Evolutionary conservation across 23 tunicate genomes (phyloP), one percentile per base, ranked within the genome.

Genomic region (Trididemnum nubilum): DNA sequence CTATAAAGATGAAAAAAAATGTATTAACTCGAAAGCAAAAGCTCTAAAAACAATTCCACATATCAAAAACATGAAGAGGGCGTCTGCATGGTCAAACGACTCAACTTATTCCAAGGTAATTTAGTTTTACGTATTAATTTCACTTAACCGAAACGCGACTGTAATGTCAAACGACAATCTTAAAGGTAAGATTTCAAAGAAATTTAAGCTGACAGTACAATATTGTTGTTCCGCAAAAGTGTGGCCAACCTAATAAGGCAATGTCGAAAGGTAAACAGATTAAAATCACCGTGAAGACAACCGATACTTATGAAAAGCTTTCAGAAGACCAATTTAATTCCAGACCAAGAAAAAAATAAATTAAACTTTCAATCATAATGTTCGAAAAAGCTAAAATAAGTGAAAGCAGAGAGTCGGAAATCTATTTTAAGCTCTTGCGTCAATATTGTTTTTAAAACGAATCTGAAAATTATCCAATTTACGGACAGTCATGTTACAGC

Each of bases 1-100:
- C 86, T 82, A 51, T 29, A 34, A 76, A 28, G 34, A 78, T 78
- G 0, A 22, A 24, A 52, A 19, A 37, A 33, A 69, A 69, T 69
- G 74, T 7, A 44, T 44, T 44, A 9, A 44, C 15, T 44, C 15
- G 54, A 44, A 44, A 44, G 15, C 54, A 7, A 15, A 7, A 44
- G 54, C 54, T 7, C 15, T 15, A 44, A 44, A 44, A 44, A 44
- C 54, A 44, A 44, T 9, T 9, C 54, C 15, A 15, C 15, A 15
- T 9, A 44, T 15, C 54, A 44, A 9, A 44, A 44, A 9, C 9
- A n/a, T n/a, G n/a, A 15, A 44, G 15, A 44, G 15, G 54, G 15
- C 54, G 54, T 9, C 54, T 7, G 54, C 54, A 44, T 44, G 54
- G 54, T 15, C 15, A 44, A 44, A 44, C 15, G 54, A 44, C 54